phyloP scores from a whole-genome alignment of 2,797 vertebrate species.

The Argya squamiceps region DNA sequence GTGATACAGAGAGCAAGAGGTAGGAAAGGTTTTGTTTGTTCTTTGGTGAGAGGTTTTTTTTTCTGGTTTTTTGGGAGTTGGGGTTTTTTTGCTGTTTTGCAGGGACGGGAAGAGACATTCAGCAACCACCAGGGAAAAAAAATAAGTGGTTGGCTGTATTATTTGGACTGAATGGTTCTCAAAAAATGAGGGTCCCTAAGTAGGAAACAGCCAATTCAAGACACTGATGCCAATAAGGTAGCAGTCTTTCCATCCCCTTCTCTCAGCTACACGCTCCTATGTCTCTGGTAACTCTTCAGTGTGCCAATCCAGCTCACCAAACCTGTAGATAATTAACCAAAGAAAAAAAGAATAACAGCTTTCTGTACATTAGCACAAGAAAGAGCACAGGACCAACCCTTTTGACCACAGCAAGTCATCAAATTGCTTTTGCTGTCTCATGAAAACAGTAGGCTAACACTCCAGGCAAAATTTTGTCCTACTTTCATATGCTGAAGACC shows the following conservation, averaged over 20 bases:
- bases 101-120: neutral
- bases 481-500: neutral
- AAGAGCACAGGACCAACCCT: neutral
- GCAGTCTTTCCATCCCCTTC: neutral
- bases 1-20: neutral
- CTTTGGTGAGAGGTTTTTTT: neutral
- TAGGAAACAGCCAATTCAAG: neutral
- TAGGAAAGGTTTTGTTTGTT: neutral
- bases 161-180: neutral
- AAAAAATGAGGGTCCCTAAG: neutral
- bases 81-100: neutral
- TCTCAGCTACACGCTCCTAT: neutral
- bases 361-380: slow-evolving; percentile 26
- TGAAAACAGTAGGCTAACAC: neutral
- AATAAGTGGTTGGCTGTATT: neutral
- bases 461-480: neutral
- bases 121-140: neutral
- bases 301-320: neutral
- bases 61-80: neutral
- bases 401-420: neutral
- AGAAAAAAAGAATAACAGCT: neutral
- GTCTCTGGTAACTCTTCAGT: neutral
- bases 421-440: neutral
- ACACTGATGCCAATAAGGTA: neutral
- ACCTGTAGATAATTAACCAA: slow-evolving; percentile 16